These are phyloP conservation scores for Sitobion miscanthi DNA, from an alignment of 1,140 invertebrate species.

Conservation along the genomic window DNA sequence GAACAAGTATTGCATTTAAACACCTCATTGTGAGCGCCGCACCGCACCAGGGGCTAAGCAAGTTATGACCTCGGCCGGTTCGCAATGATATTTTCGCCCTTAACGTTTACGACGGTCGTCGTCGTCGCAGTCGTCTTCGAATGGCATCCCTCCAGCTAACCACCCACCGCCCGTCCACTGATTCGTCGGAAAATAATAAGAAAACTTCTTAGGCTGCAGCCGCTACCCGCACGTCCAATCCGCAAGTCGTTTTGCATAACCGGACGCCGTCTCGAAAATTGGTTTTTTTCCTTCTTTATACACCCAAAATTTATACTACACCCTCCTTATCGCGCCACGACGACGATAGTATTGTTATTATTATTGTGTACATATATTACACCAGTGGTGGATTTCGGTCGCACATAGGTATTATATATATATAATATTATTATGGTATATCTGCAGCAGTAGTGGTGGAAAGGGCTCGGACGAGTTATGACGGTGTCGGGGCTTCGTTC, in stretches of 20 bases:
- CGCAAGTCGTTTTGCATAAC: constrained; percentile 37
- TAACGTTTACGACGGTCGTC: constrained; percentile 38
- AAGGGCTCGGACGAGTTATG: not conserved
- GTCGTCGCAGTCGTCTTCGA: not conserved
- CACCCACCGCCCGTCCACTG: not conserved
- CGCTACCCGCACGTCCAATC: not conserved
- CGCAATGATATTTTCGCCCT: constrained; percentile 34
- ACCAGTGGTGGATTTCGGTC: not conserved
- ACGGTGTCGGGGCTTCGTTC: not conserved
- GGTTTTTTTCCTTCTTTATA: constrained; percentile 29
- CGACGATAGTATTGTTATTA: not conserved
- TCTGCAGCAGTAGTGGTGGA: not conserved
- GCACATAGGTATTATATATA: not conserved
- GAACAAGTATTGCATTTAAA: constrained; percentile 56
- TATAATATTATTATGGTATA: not conserved
- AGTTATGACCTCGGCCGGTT: constrained; percentile 37
- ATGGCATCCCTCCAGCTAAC: constrained; percentile 19
- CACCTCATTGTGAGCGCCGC: constrained; percentile 48
- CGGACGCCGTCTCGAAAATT: constrained; percentile 30
- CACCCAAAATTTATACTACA: constrained; percentile 10
- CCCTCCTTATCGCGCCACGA: not conserved
- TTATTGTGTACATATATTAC: not conserved
- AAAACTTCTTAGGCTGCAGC: constrained; percentile 22
- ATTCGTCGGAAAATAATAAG: constrained; percentile 24
- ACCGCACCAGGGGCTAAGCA: not conserved